Percentiles rank a stretch among this genome's conserved stretches.
These are phyloP conservation scores for Ornithoptera priamus DNA, from an alignment of 2,888 invertebrate genomes.

Conservation along the genomic window DNA sequence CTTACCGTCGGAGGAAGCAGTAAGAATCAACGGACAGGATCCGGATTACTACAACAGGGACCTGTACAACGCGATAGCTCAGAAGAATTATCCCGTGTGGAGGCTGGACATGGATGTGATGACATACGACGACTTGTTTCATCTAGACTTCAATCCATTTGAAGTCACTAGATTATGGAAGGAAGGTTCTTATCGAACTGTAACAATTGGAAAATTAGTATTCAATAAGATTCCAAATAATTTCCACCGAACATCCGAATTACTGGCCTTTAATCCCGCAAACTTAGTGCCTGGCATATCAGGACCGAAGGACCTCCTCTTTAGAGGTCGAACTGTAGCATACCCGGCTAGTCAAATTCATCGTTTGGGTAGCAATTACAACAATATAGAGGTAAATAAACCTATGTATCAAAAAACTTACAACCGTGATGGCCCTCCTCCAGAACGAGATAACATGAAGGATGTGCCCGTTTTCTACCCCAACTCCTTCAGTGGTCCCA, in stretches of 20 bases:
- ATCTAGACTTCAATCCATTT: slow-evolving; percentile 57
- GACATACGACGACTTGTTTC: slow-evolving; percentile 46
- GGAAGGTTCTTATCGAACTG: slow-evolving; percentile 57
- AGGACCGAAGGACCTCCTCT: slow-evolving; percentile 55
- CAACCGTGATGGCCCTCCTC: slow-evolving; percentile 79
- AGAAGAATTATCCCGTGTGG: slow-evolving; percentile 73
- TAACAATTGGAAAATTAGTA: slow-evolving; percentile 51
- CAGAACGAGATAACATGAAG: slow-evolving; percentile 85
- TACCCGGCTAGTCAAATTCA: slow-evolving; percentile 58
- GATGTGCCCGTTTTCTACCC: too few relatives aligned
- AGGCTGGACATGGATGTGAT: slow-evolving; percentile 60
- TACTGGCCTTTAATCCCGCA: slow-evolving; percentile 47
- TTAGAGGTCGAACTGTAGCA: slow-evolving; percentile 47
- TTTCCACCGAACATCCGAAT: slow-evolving; percentile 50
- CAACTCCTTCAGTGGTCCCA: slow-evolving; percentile 64
- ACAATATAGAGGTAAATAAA: slow-evolving; percentile 40
- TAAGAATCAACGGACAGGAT: slow-evolving; percentile 83
- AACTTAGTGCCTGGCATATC: slow-evolving; percentile 65
- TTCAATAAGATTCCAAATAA: slow-evolving; percentile 53
- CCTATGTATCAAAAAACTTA: slow-evolving; percentile 42
- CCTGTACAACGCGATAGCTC: slow-evolving; percentile 90
- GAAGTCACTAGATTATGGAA: slow-evolving; percentile 55
- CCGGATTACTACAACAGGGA: slow-evolving; percentile 92
- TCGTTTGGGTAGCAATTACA: slow-evolving; percentile 55
- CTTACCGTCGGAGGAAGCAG: slow-evolving; percentile 81